Base-by-base conservation (phyloP, 37 sponge, comb jelly and placozoan species). In the Bolinopsis microptera region DNA sequence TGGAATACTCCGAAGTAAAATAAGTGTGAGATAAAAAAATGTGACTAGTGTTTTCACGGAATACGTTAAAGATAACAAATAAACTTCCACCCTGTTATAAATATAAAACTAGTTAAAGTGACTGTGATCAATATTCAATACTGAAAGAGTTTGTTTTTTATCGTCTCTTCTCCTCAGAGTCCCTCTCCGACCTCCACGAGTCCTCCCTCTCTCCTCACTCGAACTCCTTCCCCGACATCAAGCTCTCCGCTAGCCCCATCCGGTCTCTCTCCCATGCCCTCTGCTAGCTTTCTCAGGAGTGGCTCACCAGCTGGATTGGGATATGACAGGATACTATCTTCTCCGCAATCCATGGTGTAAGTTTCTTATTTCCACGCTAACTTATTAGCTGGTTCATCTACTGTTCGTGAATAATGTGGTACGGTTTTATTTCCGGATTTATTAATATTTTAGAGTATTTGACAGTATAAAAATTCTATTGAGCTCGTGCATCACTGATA, bases 191-290 rank as follows among this genome's bases (percentile, higher is more conserved):
- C 80, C 35, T 1, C 80, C 0, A 77, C 80, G 21, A 35, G 33
- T 18, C 80, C 80, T 22, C 80, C 80, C 35, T 16, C 35, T 18
- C 36, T 77, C 35, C 36, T 16, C 21, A 77, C 37, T 0, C 1
- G 80, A 18, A 77, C 80, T 32, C 80, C 80, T 1, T 77, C 80
- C 0, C 80, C 80, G 35, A 77, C 80, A 34, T 35, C 80, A 1
- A 32, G 33, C 36, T 77, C 33, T 32, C 27, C 27, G 33, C 80
- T 77, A 21, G 9, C 27, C 21, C 28, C 80, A 34, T 48, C 61
- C 61, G 61, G 61, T 48, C 61, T 48, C 61, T 48, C 61, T 48
- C 61, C 61, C 13, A 5, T 48, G 9, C 61, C 61, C 61, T 48
- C 61, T 13, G 61, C 61, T 18, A 48, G 61, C 61, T 48, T 48